Base-by-base conservation (phyloP, 2,888 invertebrate species). In the Agonopterix subpropinquella region DNA sequence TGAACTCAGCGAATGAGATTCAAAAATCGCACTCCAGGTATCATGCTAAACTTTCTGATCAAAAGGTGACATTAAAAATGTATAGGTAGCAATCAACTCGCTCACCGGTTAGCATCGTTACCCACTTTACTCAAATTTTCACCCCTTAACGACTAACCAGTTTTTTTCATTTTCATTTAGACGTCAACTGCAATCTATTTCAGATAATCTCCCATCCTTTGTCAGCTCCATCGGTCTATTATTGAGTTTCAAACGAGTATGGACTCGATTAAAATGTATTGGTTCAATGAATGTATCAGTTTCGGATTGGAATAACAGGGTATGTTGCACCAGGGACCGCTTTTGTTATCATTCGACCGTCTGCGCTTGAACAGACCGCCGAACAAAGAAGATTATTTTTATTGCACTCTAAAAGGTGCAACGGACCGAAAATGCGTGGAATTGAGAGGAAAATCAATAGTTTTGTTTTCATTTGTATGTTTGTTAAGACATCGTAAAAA, bases 321-420 rank as follows among this genome's bases (percentile, higher is more conserved):
- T 62, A 49, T 61, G 66, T 68, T 70, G 65, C 67, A 45, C 58
- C 55, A 56, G 55, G 58, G 56, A 48, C 56, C 54, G 64, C 63
- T 70, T 74, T 73, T 79, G 78, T 75, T 79, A 73, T 74, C 69
- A 66, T 65, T 64, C 64, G 62, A 56, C 62, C 63, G 73, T 71
- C 69, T 76, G 64, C 70, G 65, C 65, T 57, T 64, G 57, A 61
- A 66, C 70, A 76, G 77, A 61, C 70, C 70, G 63, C 57, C 75
- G 79, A 67, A 80, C 78, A 84, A 82, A 82, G 82, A 74, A 79
- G 82, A 86, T 85, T 85, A 84, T 85, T 86, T 85, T 84, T 83
- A 84, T 81, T 84, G 83, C 77, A 72, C 75, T 69, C 70, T 71
- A 73, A 80, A 82, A 80, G 76, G 81, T 78, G 80, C 82, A 81